Evolutionary conservation across 1,140 invertebrate genomes (phyloP), one percentile per base, ranked within the genome.

Genomic region (Papilio polyxenes): DNA sequence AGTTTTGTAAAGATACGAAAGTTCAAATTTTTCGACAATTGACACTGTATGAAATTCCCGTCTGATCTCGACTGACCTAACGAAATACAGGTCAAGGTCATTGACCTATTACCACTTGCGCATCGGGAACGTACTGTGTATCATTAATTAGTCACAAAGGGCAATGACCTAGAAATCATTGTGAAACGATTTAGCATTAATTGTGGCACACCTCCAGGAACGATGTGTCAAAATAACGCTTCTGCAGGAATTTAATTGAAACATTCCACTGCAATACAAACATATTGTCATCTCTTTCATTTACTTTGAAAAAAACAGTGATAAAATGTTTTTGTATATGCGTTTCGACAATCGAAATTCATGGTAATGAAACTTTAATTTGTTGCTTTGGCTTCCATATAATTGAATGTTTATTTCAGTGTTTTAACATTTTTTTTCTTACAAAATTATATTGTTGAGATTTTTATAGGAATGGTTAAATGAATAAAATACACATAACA

Each of bases 71-170:
- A 59, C 31, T 80, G 78, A 80, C 78, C 78, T 80, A 37, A 44
- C 56, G 56, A 65, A 80, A 80, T 85, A 85, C 83, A 79, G 84
- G 84, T 81, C 81, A 82, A 82, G 82, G 82, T 85, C 74, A 75
- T 15, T 82, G 84, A 85, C 82, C 84, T 82, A 81, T 81, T 80
- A 85, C 44, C 78, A 80, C 59, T 69, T 65, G 56, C 78, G 78
- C 78, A 49, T 37, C 75, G 40, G 78, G 62, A 69, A 53, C 15
- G 20, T 20, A 79, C 56, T 62, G 77, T 65, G 77, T 80, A 59
- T 80, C 78, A 62, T 44, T 79, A 80, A 80, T 80, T 69, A 80
- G 78, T 80, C 78, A 80, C 78, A 69, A 48, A 65, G 78, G n/a
- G 78, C 62, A 80, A 80, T 80, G 78, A 80, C 78, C 78, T 20